Evolutionary conservation across 2,797 vertebrate species (phyloP), one percentile per base, ranked within the genome.

Genomic region (Sebastes melanostomus): DNA sequence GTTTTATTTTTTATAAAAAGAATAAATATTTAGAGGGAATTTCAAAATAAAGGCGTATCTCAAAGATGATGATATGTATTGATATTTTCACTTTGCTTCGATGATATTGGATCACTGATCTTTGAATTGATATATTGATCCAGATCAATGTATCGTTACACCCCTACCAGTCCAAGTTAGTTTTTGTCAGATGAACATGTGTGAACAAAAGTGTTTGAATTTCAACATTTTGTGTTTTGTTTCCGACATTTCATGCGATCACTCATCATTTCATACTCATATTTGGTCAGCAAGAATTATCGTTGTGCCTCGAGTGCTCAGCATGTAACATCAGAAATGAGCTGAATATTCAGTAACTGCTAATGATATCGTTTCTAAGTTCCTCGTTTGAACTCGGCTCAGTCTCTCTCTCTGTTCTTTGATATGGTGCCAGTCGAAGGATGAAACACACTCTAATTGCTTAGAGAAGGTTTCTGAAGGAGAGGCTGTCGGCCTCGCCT

Each of bases 361-460:
- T 87, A 83, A 87, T 67, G 79, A 87, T 61, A 52, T 1, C 1
- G 2, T 36, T 50, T 84, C 25, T 74, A 76, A 86, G 73, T 66
- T 56, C 77, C 84, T 22, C 3, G 16, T 52, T 38, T 84, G 79
- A 92, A 79, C 82, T 76, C 54, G 8, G 72, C 60, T 76, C 34
- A 1, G 56, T 78, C 69, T 50, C 46, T 46, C 16, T 20, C 46
- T 83, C 14, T 73, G 71, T 85, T 81, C 75, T 90, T 82, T 92
- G 84, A 91, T 85, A 61, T 20, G 66, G 27, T 66, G 83, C 86
- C 90, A 89, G 75, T 58, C 56, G 50, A 71, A 85, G 78, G 84
- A 91, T 84, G 79, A 90, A 85, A 86, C 60, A n/a, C 46, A 25
- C 75, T 74, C 50, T 75, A 76, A 85, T 80, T 83, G 83, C 85